Evolutionary conservation across 2,797 vertebrate species (phyloP).

Genomic region (Labroides dimidiatus): DNA sequence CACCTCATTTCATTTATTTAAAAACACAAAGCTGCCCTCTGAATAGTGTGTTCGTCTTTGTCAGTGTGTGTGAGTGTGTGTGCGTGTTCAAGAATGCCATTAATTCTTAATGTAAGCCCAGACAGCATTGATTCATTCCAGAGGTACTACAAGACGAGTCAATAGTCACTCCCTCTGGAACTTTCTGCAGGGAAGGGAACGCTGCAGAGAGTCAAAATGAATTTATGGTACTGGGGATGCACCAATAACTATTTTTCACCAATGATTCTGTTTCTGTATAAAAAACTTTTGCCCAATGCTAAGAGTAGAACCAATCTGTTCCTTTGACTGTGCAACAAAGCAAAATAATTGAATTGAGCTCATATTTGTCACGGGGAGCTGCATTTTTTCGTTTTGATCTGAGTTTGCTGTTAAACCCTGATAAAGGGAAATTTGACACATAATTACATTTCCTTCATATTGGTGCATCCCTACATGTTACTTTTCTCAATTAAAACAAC

Average conservation of each 20-base stretch:
- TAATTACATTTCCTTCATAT: constrained; percentile 2
- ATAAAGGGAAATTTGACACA: constrained; percentile 51
- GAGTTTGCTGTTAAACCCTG: constrained; percentile 28
- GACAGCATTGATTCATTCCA: constrained; percentile 74
- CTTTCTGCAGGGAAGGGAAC: constrained; percentile 60
- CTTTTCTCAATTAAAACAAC: constrained; percentile 57
- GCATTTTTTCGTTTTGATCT: constrained; percentile 30
- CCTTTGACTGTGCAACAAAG: constrained; percentile 44
- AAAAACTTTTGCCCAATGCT: constrained; percentile 32
- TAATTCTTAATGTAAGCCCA: constrained; percentile 75
- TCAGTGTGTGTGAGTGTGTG: constrained; percentile 31
- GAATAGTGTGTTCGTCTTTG: constrained; percentile 66
- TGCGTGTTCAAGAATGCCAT: constrained; percentile 57
- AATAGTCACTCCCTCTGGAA: constrained; percentile 68
- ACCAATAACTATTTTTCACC: constrained; percentile 58
- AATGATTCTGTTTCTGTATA: constrained; percentile 35
- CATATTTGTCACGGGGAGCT: constrained; percentile 42
- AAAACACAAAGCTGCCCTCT: constrained; percentile 54
- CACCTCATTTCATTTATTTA: constrained; percentile 69
- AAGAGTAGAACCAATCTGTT: constrained; percentile 47
- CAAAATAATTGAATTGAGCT: constrained; percentile 30
- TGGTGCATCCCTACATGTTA: constrained; percentile 66
- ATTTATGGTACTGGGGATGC: constrained; percentile 67
- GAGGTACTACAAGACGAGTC: constrained; percentile 68
- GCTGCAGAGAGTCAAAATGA: constrained; percentile 59